Conservation (phyloP, 1,140 invertebrate genomes). For the Linepithema humile region DNA sequence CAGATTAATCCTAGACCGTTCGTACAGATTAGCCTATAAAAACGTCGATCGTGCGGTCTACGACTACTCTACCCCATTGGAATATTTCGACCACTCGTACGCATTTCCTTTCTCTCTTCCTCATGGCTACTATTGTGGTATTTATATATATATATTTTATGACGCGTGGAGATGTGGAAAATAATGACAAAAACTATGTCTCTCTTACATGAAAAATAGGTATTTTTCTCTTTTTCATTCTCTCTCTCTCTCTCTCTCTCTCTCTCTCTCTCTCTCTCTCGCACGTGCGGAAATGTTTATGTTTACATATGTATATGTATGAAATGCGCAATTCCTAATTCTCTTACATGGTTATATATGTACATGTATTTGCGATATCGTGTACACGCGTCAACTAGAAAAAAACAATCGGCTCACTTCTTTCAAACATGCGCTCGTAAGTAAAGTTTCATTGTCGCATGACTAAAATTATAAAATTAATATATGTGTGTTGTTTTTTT, state of each 20-base stretch:
- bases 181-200: conserved; percentile 81
- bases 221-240: conserved; percentile 72
- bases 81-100: conserved; percentile 35
- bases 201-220: conserved; percentile 80
- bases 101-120: conserved; percentile 59
- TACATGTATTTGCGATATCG: conserved; percentile 48
- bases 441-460: not conserved
- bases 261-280: conserved; percentile 67
- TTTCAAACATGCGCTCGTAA: not conserved
- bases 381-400: conserved; percentile 30
- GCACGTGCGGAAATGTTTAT: conserved; percentile 59
- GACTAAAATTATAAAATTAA: conserved; percentile 36
- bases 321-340: conserved; percentile 56
- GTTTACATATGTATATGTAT: conserved; percentile 70
- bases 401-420: conserved; percentile 44
- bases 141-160: conserved; percentile 44
- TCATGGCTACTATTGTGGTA: conserved; percentile 54
- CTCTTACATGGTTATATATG: conserved; percentile 59
- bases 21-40: conserved; percentile 70
- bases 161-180: conserved; percentile 74
- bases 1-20: conserved; percentile 71
- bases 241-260: conserved; percentile 35
- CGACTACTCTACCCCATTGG: conserved; percentile 64
- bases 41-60: conserved; percentile 67
- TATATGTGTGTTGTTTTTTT: conserved; percentile 31